A percentile compares a stretch with the other conserved stretches of the same genome.
phyloP scores from a whole-genome alignment of 2,888 invertebrate genomes.

The Amphimallon solstitiale region DNA sequence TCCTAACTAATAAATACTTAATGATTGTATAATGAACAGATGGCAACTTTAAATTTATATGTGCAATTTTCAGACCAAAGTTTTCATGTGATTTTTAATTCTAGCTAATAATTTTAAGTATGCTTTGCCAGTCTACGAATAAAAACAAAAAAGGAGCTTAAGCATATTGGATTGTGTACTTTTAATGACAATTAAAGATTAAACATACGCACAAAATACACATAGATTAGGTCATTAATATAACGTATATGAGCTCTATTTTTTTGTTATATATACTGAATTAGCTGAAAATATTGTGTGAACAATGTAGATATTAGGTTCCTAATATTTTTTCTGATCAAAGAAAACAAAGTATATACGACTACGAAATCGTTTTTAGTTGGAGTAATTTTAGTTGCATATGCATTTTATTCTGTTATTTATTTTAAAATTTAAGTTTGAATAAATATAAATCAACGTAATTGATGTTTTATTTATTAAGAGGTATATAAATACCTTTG shows the following conservation, averaged over 20 bases:
- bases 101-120: constrained; percentile 40
- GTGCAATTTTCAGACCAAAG: constrained; percentile 57
- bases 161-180: constrained; percentile 21
- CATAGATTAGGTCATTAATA: background rate
- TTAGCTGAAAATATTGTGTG: background rate
- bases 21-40: constrained; percentile 18
- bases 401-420: background rate
- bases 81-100: constrained; percentile 54
- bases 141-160: constrained; percentile 42
- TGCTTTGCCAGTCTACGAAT: constrained; percentile 45
- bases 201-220: constrained; percentile 22
- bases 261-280: constrained; percentile 2
- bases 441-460: background rate
- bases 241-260: background rate
- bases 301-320: background rate
- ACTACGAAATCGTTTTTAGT: no score
- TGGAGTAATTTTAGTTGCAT: no score
- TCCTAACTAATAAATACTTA: constrained; percentile 28
- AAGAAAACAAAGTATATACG: no score
- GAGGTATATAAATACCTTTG: no score
- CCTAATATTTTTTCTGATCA: no score
- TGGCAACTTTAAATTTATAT: constrained; percentile 28
- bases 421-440: constrained; percentile 2
- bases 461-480: no score
- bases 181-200: background rate